These are phyloP conservation scores for Ctena decussata DNA, from an alignment of 2,888 invertebrate species.

Conservation along the genomic window DNA sequence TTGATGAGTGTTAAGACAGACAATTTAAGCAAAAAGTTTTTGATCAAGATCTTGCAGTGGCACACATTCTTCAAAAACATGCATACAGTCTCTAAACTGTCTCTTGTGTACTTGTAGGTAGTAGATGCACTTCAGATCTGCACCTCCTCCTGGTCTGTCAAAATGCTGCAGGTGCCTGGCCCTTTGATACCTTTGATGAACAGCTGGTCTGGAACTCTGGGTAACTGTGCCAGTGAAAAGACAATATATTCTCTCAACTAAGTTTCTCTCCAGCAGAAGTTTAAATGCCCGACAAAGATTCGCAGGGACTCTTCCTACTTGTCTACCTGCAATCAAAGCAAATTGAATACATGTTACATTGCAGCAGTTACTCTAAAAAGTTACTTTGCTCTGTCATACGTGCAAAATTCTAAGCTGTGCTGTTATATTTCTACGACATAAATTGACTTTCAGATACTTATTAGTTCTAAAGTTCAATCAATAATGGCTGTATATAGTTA, in stretches of 20 bases:
- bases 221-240: background rate
- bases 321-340: conserved; percentile 1
- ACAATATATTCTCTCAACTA: background rate
- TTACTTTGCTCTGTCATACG: no score
- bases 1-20: no score
- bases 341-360: background rate
- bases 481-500: no score
- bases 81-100: background rate
- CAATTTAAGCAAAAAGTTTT: background rate
- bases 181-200: background rate
- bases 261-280: background rate
- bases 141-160: background rate
- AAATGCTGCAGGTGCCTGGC: background rate
- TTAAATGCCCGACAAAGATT: conserved; percentile 30
- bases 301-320: conserved; percentile 36
- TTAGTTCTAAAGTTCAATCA: no score
- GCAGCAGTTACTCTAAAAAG: no score
- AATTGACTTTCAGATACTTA: no score
- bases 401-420: no score
- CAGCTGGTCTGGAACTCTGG: background rate
- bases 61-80: background rate
- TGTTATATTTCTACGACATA: no score
- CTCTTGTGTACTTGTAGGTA: background rate
- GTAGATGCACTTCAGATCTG: background rate
- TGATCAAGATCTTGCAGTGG: background rate